phyloP scores from a whole-genome alignment of 2,797 vertebrate genomes.

The Sylvia borin region DNA sequence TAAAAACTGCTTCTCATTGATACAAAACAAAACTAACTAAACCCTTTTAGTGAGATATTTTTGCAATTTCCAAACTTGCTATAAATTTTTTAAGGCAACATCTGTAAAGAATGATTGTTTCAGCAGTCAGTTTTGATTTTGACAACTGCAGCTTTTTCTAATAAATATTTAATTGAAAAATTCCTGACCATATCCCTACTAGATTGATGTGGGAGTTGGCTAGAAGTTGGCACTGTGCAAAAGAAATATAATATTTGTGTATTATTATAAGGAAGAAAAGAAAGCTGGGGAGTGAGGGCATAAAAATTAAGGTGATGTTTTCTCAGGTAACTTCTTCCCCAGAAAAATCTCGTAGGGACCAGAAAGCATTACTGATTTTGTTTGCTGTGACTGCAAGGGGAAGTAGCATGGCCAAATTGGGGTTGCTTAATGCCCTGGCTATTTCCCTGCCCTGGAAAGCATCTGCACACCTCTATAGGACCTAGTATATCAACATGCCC shows the following conservation, averaged over 20 bases:
- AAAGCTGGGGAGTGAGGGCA: neutral
- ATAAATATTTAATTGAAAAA: conserved; percentile 9
- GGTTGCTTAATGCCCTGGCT: neutral
- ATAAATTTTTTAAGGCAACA: neutral
- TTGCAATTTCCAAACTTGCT: neutral
- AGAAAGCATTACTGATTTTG: neutral
- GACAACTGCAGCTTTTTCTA: neutral
- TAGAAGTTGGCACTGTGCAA: neutral
- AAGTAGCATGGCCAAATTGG: neutral
- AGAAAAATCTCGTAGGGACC: neutral
- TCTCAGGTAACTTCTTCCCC: neutral
- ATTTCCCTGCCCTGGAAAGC: neutral
- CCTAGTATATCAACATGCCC: neutral
- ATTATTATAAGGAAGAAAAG: neutral
- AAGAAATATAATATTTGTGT: neutral
- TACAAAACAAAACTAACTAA: neutral
- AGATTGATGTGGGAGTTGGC: neutral
- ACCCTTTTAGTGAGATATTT: neutral
- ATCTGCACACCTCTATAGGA: neutral
- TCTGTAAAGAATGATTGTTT: neutral
- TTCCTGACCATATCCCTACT: neutral
- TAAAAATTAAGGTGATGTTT: conserved; percentile 6
- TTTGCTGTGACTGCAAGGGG: neutral
- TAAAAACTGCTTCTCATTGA: neutral
- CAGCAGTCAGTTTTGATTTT: neutral